A percentile compares a stretch with the other conserved stretches of the same genome.
These are phyloP conservation scores for Tetramorium bicarinatum DNA, from an alignment of 2,888 invertebrate genomes.

Conservation along the genomic window DNA sequence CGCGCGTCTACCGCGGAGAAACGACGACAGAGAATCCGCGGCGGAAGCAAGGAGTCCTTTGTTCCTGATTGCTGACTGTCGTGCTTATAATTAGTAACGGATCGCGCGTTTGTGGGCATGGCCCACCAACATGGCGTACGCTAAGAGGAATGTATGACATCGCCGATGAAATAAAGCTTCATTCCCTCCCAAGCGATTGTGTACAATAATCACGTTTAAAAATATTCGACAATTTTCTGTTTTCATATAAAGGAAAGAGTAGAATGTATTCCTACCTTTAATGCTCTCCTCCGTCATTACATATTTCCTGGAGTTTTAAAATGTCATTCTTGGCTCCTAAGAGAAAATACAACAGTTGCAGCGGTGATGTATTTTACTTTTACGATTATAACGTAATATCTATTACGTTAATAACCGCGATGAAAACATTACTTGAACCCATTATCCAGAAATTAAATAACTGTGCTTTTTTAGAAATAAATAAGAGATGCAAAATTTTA, in stretches of 20 bases:
- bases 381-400: background rate
- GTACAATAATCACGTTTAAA: background rate
- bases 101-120: conserved; percentile 58
- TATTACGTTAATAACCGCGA: background rate
- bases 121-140: background rate
- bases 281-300: background rate
- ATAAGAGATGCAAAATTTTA: conserved; percentile 4
- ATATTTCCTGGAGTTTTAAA: background rate
- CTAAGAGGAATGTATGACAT: conserved; percentile 10
- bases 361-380: background rate
- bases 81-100: conserved; percentile 81
- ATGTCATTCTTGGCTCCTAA: too few species aligned
- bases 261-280: background rate
- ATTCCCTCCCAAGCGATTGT: background rate
- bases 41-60: conserved; percentile 72
- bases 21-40: conserved; percentile 57
- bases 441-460: background rate
- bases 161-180: conserved; percentile 7
- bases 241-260: background rate
- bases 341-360: background rate
- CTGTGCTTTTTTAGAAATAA: background rate
- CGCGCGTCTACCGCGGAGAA: conserved; percentile 51
- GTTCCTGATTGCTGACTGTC: conserved; percentile 79
- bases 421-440: background rate
- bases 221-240: background rate